These are phyloP conservation scores for Caranx ignobilis DNA, from an alignment of 2,113 vertebrate species.

Conservation along the genomic window DNA sequence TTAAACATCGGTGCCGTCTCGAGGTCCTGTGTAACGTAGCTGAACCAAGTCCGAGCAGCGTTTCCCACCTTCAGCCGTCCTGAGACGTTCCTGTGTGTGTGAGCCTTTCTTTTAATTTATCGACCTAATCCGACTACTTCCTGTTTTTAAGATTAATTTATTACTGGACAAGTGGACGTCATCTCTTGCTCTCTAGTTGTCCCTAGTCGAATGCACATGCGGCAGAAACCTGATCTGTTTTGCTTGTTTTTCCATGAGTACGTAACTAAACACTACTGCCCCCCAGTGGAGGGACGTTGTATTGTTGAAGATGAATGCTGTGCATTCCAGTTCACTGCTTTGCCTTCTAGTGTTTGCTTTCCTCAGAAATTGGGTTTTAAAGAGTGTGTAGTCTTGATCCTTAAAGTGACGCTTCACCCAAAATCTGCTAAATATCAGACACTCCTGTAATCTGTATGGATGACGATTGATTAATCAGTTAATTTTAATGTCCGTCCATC, in stretches of 20 bases:
- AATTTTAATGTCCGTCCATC: too few relatives aligned
- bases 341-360: slow-evolving; percentile 36
- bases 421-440: slow-evolving; percentile 2
- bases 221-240: not conserved
- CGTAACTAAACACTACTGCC: slow-evolving; percentile 38
- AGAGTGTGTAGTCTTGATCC: slow-evolving; percentile 2
- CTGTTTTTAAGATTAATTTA: slow-evolving; percentile 24
- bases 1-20: slow-evolving; percentile 23
- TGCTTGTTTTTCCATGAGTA: slow-evolving; percentile 1
- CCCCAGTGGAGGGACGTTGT: slow-evolving; percentile 51
- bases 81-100: not conserved
- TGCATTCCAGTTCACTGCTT: slow-evolving; percentile 63
- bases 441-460: not conserved
- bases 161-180: not conserved
- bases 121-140: not conserved
- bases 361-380: not conserved
- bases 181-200: not conserved
- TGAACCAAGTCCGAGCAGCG: slow-evolving; percentile 17
- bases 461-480: too few relatives aligned
- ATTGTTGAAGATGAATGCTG: slow-evolving; percentile 69
- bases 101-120: not conserved
- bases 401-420: slow-evolving; percentile 13
- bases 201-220: not conserved
- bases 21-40: slow-evolving; percentile 29
- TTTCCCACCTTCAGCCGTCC: not conserved